Evolutionary conservation across 2,888 invertebrate species (phyloP), one percentile per base, ranked within the genome.

Genomic region (Dyspetes luteomarginatus): DNA sequence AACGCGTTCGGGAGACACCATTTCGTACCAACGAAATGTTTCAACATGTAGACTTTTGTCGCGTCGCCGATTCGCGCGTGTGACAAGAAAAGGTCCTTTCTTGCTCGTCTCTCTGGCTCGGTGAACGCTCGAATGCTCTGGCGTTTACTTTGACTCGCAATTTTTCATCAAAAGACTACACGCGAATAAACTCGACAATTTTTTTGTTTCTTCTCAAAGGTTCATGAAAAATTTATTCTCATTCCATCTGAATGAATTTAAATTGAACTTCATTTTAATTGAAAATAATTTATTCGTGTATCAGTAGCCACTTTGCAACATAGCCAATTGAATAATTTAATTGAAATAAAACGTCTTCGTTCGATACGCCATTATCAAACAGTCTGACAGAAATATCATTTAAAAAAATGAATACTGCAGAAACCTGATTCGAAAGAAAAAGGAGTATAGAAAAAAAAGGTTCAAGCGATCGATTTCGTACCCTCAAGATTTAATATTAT

Each of bases 1-100:
- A 84, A 83, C 83, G 83, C 80, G 85, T 85, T 78, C 80, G 77
- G 77, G 83, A 73, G 75, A 72, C 72, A 15, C 5, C 45, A 36
- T 74, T 67, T 56, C 48, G 55, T 60, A 56, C 64, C 48, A 50
- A 69, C 71, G 56, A 67, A 67, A 60, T 68, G 77, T 82, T 68
- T 68, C 56, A 55, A 56, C 62, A 62, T 74, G 36, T 72, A 64
- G 55, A 64, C 64, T 68, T 73, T 71, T 65, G 48, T 73, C 48
- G 73, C 68, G 62, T 71, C 72, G 58, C 64, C 55, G 36, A 55
- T 45, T 67, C 36, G 15, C 73, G 30, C 65, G 58, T 52, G 65
- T 30, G 12, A 36, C 36, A 7, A 36, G n/a, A 36, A 12, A 7
- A 12, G 12, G 36, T 12, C 36, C 36, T 36, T 12, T 36, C 36